Conservation (phyloP, 2,797 vertebrate species). For the Enteromius fasciolatus region DNA sequence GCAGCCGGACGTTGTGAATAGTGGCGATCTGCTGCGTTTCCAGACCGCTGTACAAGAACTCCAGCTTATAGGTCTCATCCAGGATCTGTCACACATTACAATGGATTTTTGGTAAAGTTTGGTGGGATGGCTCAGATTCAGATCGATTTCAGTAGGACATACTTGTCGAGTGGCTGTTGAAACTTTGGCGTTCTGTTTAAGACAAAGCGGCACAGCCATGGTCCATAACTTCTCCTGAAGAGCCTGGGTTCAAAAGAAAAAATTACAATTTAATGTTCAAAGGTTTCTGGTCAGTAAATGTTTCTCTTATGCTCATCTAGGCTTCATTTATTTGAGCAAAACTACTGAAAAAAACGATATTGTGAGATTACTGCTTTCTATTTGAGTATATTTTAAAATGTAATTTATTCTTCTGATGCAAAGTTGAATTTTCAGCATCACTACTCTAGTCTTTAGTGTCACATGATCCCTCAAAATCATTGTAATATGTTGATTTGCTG, state of each 20-base stretch:
- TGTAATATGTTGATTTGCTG: not conserved
- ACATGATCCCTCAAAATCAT: not conserved
- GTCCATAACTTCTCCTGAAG: constrained; percentile 96
- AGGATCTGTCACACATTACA: constrained; percentile 80
- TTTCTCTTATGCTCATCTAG: not conserved
- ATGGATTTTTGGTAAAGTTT: not conserved
- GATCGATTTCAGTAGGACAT: not conserved
- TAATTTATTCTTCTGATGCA: not conserved
- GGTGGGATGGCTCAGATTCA: not conserved
- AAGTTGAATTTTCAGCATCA: not conserved
- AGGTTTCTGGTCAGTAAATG: too few relatives aligned
- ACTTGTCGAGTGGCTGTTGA: constrained; percentile 91
- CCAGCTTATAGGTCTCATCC: constrained; percentile 95
- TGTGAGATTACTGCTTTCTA: not conserved
- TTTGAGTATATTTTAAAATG: not conserved
- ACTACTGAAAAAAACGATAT: not conserved
- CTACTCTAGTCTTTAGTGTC: not conserved
- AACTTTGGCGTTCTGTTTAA: constrained; percentile 91
- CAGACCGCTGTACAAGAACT: constrained; percentile 94
- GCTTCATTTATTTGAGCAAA: not conserved
- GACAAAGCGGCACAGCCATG: constrained; percentile 90
- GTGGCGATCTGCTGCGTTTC: constrained; percentile 88
- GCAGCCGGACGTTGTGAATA: constrained; percentile 92
- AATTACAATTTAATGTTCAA: not conserved
- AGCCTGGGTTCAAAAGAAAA: constrained; percentile 74